A percentile compares a stretch with the other conserved stretches of the same genome.
Evolutionary conservation across 2,888 invertebrate species (phyloP).

Genomic region (Baccha elongata): DNA sequence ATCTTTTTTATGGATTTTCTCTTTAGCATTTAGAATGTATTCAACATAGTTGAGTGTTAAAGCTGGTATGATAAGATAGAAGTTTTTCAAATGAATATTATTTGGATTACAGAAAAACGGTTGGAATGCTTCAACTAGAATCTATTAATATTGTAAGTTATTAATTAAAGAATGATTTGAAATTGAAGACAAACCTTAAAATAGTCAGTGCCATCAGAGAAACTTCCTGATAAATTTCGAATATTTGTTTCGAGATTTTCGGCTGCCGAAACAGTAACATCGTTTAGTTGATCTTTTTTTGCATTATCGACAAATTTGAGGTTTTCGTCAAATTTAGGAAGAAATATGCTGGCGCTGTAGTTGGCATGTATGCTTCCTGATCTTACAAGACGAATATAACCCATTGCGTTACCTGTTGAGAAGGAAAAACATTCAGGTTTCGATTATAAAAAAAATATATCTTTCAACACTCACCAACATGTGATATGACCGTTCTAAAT

Average conservation of each 20-base stretch:
- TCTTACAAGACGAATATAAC: constrained; percentile 96
- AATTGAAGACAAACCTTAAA: constrained; percentile 77
- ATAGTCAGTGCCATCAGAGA: constrained; percentile 85
- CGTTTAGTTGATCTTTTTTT: constrained; percentile 85
- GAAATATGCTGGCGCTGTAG: constrained; percentile 94
- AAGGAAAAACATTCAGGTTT: constrained; percentile 80
- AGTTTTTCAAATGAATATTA: constrained; percentile 94
- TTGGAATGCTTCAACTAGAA: constrained; percentile 96
- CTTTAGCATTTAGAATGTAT: constrained; percentile 94
- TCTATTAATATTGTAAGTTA: constrained; percentile 81
- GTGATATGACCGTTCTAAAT: constrained; percentile 94
- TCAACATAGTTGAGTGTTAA: constrained; percentile 97
- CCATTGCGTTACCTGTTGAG: constrained; percentile 90
- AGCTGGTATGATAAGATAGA: constrained; percentile 96
- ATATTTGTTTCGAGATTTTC: constrained; percentile 90
- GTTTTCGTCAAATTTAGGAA: constrained; percentile 89
- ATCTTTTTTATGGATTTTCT: constrained; percentile 93
- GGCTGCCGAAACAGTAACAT: constrained; percentile 86
- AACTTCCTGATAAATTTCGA: constrained; percentile 90
- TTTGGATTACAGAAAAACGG: constrained; percentile 93
- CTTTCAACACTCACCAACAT: constrained; percentile 87
- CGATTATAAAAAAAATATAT: constrained; percentile 9
- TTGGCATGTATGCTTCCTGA: constrained; percentile 97
- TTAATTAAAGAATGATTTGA: not conserved
- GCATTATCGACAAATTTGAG: constrained; percentile 86